Percentiles rank a stretch among this genome's conserved stretches.
These are phyloP conservation scores for Phocoena sinus DNA, from an alignment of 2,113 vertebrate genomes.

Conservation along the genomic window DNA sequence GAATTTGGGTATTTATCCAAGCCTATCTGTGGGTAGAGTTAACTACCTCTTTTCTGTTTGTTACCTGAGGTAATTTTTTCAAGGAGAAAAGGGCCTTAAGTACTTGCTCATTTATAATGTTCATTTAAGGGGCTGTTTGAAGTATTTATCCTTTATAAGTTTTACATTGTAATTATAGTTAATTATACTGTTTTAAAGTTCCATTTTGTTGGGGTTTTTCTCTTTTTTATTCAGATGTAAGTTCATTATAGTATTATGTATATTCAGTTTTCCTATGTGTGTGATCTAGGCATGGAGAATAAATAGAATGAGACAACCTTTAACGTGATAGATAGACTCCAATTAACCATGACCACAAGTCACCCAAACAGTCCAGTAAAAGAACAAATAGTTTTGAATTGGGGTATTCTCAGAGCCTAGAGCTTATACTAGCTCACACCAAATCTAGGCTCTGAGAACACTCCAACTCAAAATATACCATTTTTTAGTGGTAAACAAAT, in stretches of 20 bases:
- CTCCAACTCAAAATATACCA: background rate
- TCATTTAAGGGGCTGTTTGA: background rate
- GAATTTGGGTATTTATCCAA: background rate
- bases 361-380: background rate
- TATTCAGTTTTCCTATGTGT: background rate
- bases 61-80: background rate
- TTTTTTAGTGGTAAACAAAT: background rate
- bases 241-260: background rate
- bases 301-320: background rate
- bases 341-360: background rate
- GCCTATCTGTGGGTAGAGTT: background rate
- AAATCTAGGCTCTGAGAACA: background rate
- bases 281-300: background rate
- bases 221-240: background rate
- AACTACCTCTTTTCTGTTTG: background rate
- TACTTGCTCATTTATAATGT: background rate
- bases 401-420: background rate
- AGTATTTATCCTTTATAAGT: constrained; percentile 7
- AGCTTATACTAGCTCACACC: background rate
- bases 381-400: background rate
- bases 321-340: background rate
- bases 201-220: background rate
- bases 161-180: background rate
- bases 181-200: constrained; percentile 9
- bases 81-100: background rate